phyloP scores from a whole-genome alignment of 1,140 invertebrate genomes.

The Glossosoma conforme region DNA sequence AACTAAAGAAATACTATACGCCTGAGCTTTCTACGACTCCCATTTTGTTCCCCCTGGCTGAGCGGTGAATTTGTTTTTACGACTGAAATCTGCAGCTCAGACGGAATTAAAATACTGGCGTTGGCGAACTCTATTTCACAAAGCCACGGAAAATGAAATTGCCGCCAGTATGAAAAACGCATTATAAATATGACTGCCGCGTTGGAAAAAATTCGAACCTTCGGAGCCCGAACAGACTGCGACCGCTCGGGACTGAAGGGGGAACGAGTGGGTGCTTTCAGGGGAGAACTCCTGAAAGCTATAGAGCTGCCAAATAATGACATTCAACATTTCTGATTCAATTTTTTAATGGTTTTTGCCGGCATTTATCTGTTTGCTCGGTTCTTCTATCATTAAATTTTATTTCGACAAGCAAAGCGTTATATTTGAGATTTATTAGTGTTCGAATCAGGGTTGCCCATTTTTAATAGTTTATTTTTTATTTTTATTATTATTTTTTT shows the following conservation, averaged over 20 bases:
- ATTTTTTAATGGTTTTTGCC: background rate
- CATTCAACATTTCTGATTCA: background rate
- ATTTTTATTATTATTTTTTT: too few relatives aligned
- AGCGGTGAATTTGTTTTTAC: constrained; percentile 20
- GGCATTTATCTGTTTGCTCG: too few relatives aligned
- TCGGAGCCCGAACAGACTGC: too few relatives aligned
- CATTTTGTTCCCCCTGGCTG: background rate
- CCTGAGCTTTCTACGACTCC: constrained; percentile 5
- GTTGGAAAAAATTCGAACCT: constrained; percentile 21
- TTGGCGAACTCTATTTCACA: constrained; percentile 18
- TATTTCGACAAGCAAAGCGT: too few relatives aligned
- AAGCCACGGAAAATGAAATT: constrained; percentile 23
- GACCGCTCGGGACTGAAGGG: too few relatives aligned
- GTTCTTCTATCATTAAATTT: too few relatives aligned
- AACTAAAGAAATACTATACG: background rate
- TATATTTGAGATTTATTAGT: too few relatives aligned
- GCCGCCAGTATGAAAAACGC: constrained; percentile 24
- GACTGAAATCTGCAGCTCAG: constrained; percentile 21
- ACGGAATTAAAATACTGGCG: constrained; percentile 22
- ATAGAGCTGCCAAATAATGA: too few relatives aligned
- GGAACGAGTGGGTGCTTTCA: too few relatives aligned
- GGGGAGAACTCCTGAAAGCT: too few relatives aligned
- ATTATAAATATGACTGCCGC: constrained; percentile 19
- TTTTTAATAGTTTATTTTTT: too few relatives aligned
- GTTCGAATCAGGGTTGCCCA: too few relatives aligned